Evolutionary conservation across 2,797 vertebrate genomes (phyloP).

Genomic region (Florisuga fusca): DNA sequence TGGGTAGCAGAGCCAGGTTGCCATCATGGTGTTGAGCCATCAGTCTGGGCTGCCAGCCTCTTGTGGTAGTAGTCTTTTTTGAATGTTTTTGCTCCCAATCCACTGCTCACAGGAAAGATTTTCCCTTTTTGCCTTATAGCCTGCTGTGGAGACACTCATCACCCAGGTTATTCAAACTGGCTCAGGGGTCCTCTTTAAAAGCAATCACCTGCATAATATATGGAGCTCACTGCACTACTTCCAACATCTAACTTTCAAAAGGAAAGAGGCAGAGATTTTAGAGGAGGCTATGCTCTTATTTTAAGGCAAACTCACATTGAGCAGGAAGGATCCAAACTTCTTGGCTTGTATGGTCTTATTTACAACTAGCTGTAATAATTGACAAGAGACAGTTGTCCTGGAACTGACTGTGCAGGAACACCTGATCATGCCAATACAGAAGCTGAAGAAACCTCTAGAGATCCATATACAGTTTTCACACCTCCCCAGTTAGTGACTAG

Average conservation of each 20-base stretch:
- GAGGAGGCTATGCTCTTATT: background rate
- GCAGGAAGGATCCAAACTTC: background rate
- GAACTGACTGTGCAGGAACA: slow-evolving; percentile 64
- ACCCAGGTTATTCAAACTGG: slow-evolving; percentile 12
- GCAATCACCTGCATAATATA: background rate
- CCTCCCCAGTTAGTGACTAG: slow-evolving; percentile 73
- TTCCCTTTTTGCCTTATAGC: background rate
- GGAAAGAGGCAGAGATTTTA: background rate
- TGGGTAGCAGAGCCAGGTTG: background rate
- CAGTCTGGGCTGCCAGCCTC: background rate
- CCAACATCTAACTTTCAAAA: background rate
- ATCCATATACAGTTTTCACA: slow-evolving; percentile 69
- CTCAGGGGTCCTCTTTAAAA: slow-evolving; percentile 36
- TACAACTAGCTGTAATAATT: slow-evolving; percentile 76
- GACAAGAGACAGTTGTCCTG: slow-evolving; percentile 66
- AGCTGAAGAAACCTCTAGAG: slow-evolving; percentile 70
- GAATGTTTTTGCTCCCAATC: background rate
- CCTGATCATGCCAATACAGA: slow-evolving; percentile 64
- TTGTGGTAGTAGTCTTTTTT: background rate
- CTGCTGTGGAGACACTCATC: slow-evolving; percentile 25
- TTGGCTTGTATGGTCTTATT: background rate
- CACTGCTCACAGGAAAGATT: slow-evolving; percentile 21
- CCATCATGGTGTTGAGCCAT: fast-evolving
- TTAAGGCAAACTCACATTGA: background rate
- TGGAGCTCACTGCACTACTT: background rate